A percentile compares a stretch with the other conserved stretches of the same genome.
Conservation (phyloP, 2,888 invertebrate genomes). For the Tineola bisselliella region DNA sequence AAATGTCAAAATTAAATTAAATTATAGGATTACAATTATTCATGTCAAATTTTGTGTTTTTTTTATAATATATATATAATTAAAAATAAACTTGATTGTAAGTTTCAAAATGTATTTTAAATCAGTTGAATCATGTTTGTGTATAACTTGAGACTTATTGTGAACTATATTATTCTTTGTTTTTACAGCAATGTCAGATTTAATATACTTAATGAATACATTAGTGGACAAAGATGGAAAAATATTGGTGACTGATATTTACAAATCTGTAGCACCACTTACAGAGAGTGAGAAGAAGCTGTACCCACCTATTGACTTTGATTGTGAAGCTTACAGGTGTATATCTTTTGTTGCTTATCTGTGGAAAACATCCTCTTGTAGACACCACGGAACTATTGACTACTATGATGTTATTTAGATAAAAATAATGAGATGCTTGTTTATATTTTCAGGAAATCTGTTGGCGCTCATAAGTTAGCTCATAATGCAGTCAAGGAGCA, state of each 20-base stretch:
- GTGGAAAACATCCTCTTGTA: conserved; percentile 11
- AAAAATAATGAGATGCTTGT: neutral
- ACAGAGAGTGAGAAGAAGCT: conserved; percentile 74
- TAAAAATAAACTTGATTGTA: too few relatives aligned
- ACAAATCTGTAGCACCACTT: conserved; percentile 82
- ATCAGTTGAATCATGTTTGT: neutral
- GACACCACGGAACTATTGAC: too few relatives aligned
- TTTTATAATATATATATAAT: too few relatives aligned
- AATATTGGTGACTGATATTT: conserved; percentile 84
- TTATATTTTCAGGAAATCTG: conserved; percentile 54
- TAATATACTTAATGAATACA: conserved; percentile 84
- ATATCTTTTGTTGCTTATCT: conserved; percentile 18
- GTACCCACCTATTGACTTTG: conserved; percentile 88
- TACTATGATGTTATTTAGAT: neutral
- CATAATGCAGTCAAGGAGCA: conserved; percentile 84
- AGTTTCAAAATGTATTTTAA: neutral
- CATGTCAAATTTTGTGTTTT: too few relatives aligned
- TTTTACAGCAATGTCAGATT: conserved; percentile 83
- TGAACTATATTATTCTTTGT: neutral
- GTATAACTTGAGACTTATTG: too few relatives aligned
- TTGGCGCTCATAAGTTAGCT: conserved; percentile 75
- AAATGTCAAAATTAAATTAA: too few relatives aligned
- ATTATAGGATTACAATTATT: too few relatives aligned
- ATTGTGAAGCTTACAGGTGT: conserved; percentile 79
- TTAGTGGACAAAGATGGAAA: conserved; percentile 88